These are phyloP conservation scores for Heliconius nattereri DNA, from an alignment of 1,140 invertebrate species.

Conservation along the genomic window DNA sequence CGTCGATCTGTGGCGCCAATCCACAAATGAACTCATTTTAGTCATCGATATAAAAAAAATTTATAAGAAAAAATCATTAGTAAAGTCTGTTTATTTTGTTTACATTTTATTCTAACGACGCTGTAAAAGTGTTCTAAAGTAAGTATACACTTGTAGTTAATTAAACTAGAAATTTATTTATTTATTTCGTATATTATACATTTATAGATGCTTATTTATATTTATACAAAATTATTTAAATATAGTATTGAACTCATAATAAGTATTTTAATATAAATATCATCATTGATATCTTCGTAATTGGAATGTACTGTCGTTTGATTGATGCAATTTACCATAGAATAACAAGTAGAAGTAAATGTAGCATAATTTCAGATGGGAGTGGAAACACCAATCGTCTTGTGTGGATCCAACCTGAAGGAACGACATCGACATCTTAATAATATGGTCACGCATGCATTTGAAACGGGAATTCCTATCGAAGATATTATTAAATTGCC, in stretches of 20 bases:
- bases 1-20: background rate
- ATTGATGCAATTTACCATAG: background rate
- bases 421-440: conserved; percentile 57
- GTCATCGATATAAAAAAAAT: background rate
- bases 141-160: background rate
- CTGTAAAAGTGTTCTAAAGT: background rate
- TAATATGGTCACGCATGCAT: conserved; percentile 43
- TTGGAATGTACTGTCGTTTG: background rate
- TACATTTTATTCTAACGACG: background rate
- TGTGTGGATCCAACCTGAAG: conserved; percentile 52
- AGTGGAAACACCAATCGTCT: conserved; percentile 40
- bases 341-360: background rate
- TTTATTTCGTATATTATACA: background rate
- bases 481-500: conserved; percentile 41
- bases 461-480: conserved; percentile 33
- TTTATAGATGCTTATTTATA: background rate
- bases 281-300: background rate
- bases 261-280: background rate
- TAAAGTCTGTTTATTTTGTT: background rate
- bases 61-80: background rate
- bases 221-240: background rate
- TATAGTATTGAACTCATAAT: background rate
- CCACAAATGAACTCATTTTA: background rate
- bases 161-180: background rate
- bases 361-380: conserved; percentile 29